Conservation (phyloP, 2,113 vertebrate species). For the Manacus vitellinus region DNA sequence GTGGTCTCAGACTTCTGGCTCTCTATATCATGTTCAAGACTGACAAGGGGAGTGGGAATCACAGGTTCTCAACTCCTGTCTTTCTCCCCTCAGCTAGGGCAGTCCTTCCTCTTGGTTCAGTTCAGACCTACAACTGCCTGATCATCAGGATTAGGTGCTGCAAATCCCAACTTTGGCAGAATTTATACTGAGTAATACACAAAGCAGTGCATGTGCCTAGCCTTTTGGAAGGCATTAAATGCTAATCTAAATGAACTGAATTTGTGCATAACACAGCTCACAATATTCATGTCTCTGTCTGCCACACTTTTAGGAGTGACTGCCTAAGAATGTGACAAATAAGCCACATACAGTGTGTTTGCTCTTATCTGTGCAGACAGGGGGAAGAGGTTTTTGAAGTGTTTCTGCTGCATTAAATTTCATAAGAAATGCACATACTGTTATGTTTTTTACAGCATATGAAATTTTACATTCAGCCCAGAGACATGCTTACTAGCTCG, state of each 20-base stretch:
- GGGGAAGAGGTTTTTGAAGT: background rate
- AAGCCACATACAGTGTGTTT: background rate
- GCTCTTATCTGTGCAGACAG: background rate
- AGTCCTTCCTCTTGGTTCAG: background rate
- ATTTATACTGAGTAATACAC: background rate
- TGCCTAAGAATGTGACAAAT: background rate
- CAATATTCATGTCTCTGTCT: fast-evolving
- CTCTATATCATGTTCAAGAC: background rate
- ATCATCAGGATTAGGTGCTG: background rate
- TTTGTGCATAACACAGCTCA: background rate
- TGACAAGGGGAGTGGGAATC: fast-evolving
- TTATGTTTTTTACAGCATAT: background rate
- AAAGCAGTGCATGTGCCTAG: background rate
- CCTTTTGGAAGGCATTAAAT: background rate
- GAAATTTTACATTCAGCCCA: background rate
- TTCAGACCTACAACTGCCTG: background rate
- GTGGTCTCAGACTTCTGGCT: background rate
- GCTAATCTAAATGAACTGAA: background rate
- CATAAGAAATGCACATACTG: background rate
- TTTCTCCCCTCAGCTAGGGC: background rate
- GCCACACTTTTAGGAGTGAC: background rate
- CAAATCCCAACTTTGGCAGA: fast-evolving
- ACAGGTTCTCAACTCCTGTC: background rate
- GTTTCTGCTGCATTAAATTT: background rate
- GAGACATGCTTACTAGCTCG: background rate